Evolutionary conservation across 2,888 invertebrate species (phyloP), one percentile per base, ranked within the genome.

Genomic region (Rhopalosiphum nymphaeae): DNA sequence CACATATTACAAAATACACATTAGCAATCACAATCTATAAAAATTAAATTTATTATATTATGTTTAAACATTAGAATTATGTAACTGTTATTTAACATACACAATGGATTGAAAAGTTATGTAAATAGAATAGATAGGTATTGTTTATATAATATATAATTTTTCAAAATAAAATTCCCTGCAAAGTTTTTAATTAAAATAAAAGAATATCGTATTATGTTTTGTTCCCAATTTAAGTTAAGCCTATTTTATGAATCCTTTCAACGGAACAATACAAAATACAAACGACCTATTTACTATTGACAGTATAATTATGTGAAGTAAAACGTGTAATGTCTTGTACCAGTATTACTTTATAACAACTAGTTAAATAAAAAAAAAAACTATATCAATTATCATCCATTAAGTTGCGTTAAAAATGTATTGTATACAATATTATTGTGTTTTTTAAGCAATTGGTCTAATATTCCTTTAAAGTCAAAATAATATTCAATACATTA

Each of bases 181-280:
- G 29, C 13, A 61, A 57, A 89, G 57, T 89, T 46, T 42, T 89
- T 89, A 89, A 89, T 89, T 61, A 61, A 89, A 89, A 89, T 44
- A 89, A 89, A 61, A 57, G 29, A 89, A 89, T 57, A 61, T 29
- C 42, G 21, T 57, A 44, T 57, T 89, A 89, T 61, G 49, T 88
- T 88, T 53, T 36, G 29, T 61, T 89, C 46, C 9, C 44, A 89
- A 61, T 57, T 89, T 57, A 16, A 61, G 26, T 61, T 44, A 89
- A 61, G 57, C 89, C 44, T 89, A 89, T 44, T 57, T 44, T 61
- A 89, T 44, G 26, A 44, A 89, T 44, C 36, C 46, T 44, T 89
- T 57, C 42, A 56, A 89, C 53, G 9, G 78, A 42, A 78, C 36
- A 21, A 78, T 36, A 36, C 78, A 21, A 78, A 78, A 78, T 78